Evolutionary conservation across 2,797 vertebrate genomes (phyloP), one percentile per base, ranked within the genome.

Genomic region (Eutrigla gurnardus): DNA sequence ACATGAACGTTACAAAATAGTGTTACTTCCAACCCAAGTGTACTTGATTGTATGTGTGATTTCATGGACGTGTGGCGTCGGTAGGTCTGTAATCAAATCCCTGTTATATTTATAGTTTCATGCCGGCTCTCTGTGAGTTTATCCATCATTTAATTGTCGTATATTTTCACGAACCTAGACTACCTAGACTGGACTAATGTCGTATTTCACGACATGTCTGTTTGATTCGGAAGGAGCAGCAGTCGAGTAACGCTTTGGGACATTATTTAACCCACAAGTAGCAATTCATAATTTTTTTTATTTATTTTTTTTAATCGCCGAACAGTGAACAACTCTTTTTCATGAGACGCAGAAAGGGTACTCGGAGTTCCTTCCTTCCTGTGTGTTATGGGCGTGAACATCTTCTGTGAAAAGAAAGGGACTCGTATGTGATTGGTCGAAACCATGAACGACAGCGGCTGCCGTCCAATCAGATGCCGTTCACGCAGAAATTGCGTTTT

Each of bases 401-500:
- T 71, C 7, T 84, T 78, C 68, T 69, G 62, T 72, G 4, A 53
- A 62, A 79, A 66, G 67, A 82, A 75, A 43, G 25, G 15, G 1
- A 0, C 4, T 2, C 1, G 3, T 1, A 0, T 54, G 1, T 58
- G 0, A 94, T 93, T 94, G 94, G 94, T 3, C 12, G 0, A 0
- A 0, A 0, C 0, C 0, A 0, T 86, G 93, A 97, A 0, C 71
- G 95, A 77, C 93, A 85, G 69, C 3, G 0, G 0, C 0, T 0
- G 0, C 0, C 0, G 2, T 0, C 96, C 93, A 97, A 96, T 94
- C 52, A 83, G 4, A 13, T 0, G 0, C 4, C 43, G 2, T 0
- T 25, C 91, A 94, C 63, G 92, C 94, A 93, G 82, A 76, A 88
- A 47, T 86, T 87, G 88, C 6, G 35, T 58, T 75, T 78, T 90